phyloP scores from a whole-genome alignment of 2,888 invertebrate species.

The Cephus sareptanus region DNA sequence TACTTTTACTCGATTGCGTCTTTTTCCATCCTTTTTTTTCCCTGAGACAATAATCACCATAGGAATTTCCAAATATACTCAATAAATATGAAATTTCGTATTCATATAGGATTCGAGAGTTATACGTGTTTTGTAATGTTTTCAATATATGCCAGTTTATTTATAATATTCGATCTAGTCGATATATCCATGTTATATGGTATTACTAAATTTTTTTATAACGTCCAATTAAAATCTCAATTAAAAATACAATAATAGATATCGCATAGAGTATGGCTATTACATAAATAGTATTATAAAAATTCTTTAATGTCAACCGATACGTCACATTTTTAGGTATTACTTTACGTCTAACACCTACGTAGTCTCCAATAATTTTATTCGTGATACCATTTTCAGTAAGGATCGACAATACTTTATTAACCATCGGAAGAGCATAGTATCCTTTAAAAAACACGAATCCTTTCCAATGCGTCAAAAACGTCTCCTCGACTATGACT shows the following conservation, averaged over 20 bases:
- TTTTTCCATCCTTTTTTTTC: not conserved
- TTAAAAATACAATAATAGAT: not conserved
- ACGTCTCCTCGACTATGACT: not conserved
- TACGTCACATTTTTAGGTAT: not conserved
- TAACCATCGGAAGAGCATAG: not conserved
- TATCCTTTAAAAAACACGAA: not conserved
- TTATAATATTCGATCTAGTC: not conserved
- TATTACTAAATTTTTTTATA: not conserved
- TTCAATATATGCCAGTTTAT: not conserved
- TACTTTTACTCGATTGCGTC: not conserved
- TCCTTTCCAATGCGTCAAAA: not conserved
- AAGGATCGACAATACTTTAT: not conserved
- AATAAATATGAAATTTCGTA: not conserved
- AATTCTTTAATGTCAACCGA: not conserved
- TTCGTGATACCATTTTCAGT: not conserved
- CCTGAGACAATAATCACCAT: not conserved
- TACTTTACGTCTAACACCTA: not conserved
- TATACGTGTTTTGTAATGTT: not conserved
- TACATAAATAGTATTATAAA: not conserved
- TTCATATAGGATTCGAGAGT: not conserved
- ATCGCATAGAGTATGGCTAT: not conserved
- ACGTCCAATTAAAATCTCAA: not conserved
- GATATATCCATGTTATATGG: not conserved
- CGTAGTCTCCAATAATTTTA: not conserved
- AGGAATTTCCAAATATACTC: not conserved